Evolutionary conservation across 2,797 vertebrate genomes (phyloP).

Genomic region (Leontopithecus rosalia): DNA sequence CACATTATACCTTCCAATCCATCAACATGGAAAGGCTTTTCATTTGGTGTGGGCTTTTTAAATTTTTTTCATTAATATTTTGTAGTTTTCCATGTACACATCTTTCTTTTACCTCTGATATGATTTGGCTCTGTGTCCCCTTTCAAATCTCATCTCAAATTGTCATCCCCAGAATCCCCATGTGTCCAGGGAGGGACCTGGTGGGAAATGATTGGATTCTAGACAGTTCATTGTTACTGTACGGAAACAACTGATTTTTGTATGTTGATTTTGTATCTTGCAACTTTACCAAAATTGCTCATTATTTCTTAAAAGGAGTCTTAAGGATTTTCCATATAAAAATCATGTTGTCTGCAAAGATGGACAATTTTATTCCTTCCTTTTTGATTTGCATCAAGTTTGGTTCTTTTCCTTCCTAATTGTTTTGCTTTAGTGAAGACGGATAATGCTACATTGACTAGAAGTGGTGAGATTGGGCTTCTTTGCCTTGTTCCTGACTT

Average conservation of each 20-base stretch:
- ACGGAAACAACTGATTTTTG: not conserved
- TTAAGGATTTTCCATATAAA: not conserved
- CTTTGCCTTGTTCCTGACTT: not conserved
- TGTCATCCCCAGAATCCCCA: no score
- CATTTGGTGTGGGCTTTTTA: not conserved
- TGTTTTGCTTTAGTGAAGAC: not conserved
- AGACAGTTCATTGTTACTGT: not conserved
- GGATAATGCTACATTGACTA: not conserved
- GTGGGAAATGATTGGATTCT: no score
- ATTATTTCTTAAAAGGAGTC: rapidly evolving
- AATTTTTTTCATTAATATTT: not conserved
- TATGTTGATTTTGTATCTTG: not conserved
- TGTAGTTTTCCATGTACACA: not conserved
- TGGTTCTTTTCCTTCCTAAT: not conserved
- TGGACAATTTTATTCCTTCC: not conserved
- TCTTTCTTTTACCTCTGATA: not conserved
- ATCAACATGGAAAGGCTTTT: not conserved
- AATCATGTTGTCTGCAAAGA: not conserved
- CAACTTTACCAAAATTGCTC: not conserved
- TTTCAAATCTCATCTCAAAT: no score
- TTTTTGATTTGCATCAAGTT: not conserved
- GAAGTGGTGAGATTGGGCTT: not conserved
- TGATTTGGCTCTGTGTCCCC: no score
- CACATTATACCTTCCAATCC: no score
- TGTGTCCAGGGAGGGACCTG: no score